These are phyloP conservation scores for Stomorhina lunata DNA, from an alignment of 2,888 invertebrate species.

Conservation along the genomic window DNA sequence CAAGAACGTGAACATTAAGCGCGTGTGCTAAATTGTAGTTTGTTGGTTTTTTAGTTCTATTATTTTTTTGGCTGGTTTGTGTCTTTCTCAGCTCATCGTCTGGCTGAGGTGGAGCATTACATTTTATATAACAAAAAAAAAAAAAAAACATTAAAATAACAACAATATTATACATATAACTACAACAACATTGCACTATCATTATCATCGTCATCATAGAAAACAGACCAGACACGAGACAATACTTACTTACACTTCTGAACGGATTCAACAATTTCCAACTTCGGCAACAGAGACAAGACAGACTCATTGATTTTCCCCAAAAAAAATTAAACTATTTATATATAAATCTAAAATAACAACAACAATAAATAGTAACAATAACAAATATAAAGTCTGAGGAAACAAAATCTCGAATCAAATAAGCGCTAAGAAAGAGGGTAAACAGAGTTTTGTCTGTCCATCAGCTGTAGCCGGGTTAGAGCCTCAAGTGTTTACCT, in stretches of 20 bases:
- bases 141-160: slow-evolving; percentile 15
- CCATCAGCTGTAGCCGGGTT: not conserved
- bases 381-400: not conserved
- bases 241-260: slow-evolving; percentile 37
- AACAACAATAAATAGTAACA: slow-evolving; percentile 29
- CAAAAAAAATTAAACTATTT: not conserved
- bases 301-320: slow-evolving; percentile 40
- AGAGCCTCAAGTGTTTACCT: slow-evolving; percentile 4
- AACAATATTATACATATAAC: slow-evolving; percentile 6
- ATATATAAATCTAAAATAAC: not conserved
- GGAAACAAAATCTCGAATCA: slow-evolving; percentile 16
- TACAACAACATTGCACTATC: slow-evolving; percentile 46
- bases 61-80: slow-evolving; percentile 14
- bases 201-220: slow-evolving; percentile 51
- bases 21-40: slow-evolving; percentile 64
- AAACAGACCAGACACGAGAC: slow-evolving; percentile 59
- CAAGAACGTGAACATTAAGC: slow-evolving; percentile 53
- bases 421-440: slow-evolving; percentile 33
- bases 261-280: slow-evolving; percentile 34
- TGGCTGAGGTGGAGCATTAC: slow-evolving; percentile 36
- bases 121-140: slow-evolving; percentile 44
- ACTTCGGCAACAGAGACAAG: slow-evolving; percentile 3
- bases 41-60: slow-evolving; percentile 30
- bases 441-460: slow-evolving; percentile 51
- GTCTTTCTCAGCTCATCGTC: slow-evolving; percentile 28